These are phyloP conservation scores for Diprion similis DNA, from an alignment of 1,140 invertebrate genomes.

Conservation along the genomic window DNA sequence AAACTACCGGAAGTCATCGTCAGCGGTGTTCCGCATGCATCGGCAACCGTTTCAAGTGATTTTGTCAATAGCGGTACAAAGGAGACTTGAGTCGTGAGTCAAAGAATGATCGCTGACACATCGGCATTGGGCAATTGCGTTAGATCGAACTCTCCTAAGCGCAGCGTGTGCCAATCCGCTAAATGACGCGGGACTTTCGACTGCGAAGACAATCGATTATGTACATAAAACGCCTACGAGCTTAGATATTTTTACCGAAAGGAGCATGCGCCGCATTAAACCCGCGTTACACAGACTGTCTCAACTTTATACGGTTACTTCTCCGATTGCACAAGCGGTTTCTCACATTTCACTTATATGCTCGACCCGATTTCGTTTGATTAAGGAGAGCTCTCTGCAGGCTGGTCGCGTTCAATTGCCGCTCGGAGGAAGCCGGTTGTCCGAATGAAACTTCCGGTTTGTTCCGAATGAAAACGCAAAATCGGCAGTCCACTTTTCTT, in stretches of 20 bases:
- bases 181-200: slow-evolving; percentile 3
- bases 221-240: neutral
- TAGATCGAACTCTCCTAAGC: neutral
- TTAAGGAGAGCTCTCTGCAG: too few relatives aligned
- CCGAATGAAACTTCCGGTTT: too few relatives aligned
- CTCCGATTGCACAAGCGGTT: neutral
- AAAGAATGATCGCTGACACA: neutral
- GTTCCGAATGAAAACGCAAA: too few relatives aligned
- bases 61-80: neutral
- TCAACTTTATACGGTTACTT: neutral
- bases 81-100: neutral
- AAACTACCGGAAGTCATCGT: too few relatives aligned
- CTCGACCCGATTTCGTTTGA: too few relatives aligned
- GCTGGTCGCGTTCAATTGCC: too few relatives aligned
- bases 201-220: neutral
- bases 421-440: too few relatives aligned
- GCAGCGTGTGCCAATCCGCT: neutral
- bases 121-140: neutral
- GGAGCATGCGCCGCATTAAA: neutral
- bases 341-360: slow-evolving; percentile 1
- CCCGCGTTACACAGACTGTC: neutral
- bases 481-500: too few relatives aligned
- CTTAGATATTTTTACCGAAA: neutral
- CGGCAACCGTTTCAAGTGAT: neutral
- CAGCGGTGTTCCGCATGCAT: too few relatives aligned